Percentiles rank a stretch among this genome's conserved stretches.
Conservation (phyloP, 2,113 vertebrate genomes). For the Lepidiolamprologus cunningtoni region DNA sequence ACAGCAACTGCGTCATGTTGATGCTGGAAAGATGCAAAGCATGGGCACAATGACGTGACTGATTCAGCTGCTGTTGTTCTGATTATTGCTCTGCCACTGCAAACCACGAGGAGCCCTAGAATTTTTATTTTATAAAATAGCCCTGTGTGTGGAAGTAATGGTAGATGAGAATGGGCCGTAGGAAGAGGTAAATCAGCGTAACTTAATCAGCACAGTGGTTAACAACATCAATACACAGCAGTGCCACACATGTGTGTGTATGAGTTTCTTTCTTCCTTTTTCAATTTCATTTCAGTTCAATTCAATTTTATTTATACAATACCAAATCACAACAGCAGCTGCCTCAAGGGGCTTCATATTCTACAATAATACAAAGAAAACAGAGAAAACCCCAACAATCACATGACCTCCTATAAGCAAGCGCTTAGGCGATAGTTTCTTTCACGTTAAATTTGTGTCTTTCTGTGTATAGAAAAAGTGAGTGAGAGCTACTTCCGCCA, state of each 20-base stretch:
- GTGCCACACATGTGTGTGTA: background rate
- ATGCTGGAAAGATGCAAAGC: background rate
- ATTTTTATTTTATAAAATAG: background rate
- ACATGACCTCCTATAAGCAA: background rate
- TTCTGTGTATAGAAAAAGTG: background rate
- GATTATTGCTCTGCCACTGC: background rate
- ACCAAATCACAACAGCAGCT: background rate
- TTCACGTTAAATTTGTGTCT: background rate
- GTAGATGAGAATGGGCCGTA: background rate
- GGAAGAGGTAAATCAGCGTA: constrained; percentile 34
- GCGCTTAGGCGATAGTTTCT: background rate
- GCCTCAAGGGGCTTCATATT: background rate
- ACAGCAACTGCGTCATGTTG: background rate
- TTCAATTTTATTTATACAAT: background rate
- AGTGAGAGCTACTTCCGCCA: background rate
- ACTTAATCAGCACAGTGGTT: constrained; percentile 25
- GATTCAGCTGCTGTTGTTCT: background rate
- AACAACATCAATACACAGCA: constrained; percentile 19
- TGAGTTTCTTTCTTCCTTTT: background rate
- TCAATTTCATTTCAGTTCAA: background rate
- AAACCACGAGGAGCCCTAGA: background rate
- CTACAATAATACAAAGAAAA: background rate
- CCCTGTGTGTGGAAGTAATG: background rate
- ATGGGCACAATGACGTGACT: background rate
- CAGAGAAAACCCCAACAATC: background rate